Evolutionary conservation across 2,113 vertebrate species (phyloP).

Genomic region (Clupea harengus): DNA sequence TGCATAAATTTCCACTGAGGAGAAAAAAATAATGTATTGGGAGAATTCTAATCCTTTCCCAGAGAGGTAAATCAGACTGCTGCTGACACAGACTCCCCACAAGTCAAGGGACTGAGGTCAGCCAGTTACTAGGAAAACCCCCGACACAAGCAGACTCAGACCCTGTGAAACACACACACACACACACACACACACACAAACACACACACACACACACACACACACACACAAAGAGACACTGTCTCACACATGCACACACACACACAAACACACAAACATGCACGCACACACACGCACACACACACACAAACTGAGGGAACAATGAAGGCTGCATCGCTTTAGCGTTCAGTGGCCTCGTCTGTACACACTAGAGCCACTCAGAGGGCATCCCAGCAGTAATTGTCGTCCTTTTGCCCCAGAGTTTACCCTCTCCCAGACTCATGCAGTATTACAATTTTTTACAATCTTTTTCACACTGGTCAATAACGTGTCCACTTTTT

Average conservation of each 20-base stretch:
- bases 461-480: no score
- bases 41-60: neutral
- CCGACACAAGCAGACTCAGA: neutral
- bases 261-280: neutral
- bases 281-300: neutral
- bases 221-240: neutral
- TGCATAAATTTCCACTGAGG: conserved; percentile 1
- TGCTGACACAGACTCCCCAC: neutral
- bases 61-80: neutral
- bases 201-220: neutral
- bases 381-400: neutral
- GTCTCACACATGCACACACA: neutral
- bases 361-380: neutral
- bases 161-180: neutral
- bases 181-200: neutral
- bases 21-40: neutral
- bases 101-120: neutral
- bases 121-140: neutral
- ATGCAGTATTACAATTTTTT: no score
- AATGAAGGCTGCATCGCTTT: neutral
- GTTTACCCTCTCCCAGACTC: no score
- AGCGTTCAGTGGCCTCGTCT: neutral
- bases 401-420: neutral
- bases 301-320: neutral
- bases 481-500: no score